Base-by-base conservation (phyloP, 1,140 invertebrate species). In the Periplaneta americana region DNA sequence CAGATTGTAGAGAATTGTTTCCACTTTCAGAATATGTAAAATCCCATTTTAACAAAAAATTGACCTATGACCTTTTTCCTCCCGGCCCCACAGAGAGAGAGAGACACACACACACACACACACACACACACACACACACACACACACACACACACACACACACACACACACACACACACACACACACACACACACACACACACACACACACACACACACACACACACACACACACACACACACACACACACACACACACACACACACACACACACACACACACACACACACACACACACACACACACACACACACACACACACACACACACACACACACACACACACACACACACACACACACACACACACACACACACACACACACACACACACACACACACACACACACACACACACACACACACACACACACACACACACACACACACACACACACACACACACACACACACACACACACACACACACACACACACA, bases 361-460 rank as follows among this genome's bases (percentile, higher is more conserved):
- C 81, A 82, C 81, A 82, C 81, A 82, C 81, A 82, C 81, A 82
- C 81, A 82, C 81, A 82, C 81, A 82, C 81, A 82, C 81, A 82
- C 81, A 82, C 81, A 82, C 81, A 82, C 81, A 82, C 81, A 82
- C 81, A 82, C 81, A 82, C 81, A 82, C 81, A 82, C 81, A 82
- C 81, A 82, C 81, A 82, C 81, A 82, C 81, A 82, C 81, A 82
- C 81, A 82, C 81, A 82, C 81, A 82, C 81, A 82, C 81, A 82
- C 81, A 82, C 81, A 82, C 81, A 82, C 81, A 82, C 81, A 82
- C 81, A 82, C 81, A 82, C 81, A 82, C 81, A 82, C 81, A 82
- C 81, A 82, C 81, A 82, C 81, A 82, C 81, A 82, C 81, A 82
- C 81, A 82, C 81, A 82, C 81, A 82, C 81, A 82, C 81, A 82